phyloP scores from a whole-genome alignment of 2,888 invertebrate species.

The Adelognathus sp. region DNA sequence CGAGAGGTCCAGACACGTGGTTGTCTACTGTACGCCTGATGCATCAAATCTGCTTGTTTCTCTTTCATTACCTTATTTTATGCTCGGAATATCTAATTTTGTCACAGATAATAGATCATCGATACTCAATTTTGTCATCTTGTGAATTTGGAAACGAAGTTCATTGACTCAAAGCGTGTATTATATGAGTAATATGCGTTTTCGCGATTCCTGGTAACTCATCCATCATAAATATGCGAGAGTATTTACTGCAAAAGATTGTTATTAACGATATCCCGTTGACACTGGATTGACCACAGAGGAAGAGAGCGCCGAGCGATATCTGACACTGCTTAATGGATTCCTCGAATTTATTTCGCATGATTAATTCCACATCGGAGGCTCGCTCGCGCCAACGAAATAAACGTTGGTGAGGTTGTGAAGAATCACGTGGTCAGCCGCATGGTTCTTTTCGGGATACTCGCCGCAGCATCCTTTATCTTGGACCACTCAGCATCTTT shows the following conservation, averaged over 20 bases:
- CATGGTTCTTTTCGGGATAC: not conserved
- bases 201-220: not conserved
- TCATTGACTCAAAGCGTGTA: not conserved
- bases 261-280: slow-evolving; percentile 67
- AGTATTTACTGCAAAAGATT: slow-evolving; percentile 54
- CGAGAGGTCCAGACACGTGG: too few relatives aligned
- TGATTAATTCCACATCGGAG: slow-evolving; percentile 78
- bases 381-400: slow-evolving; percentile 53
- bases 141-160: not conserved
- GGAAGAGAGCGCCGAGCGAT: slow-evolving; percentile 29
- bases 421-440: slow-evolving; percentile 18
- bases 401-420: slow-evolving; percentile 30
- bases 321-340: slow-evolving; percentile 73
- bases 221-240: not conserved
- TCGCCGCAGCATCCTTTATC: slow-evolving; percentile 49
- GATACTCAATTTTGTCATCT: too few relatives aligned
- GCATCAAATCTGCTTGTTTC: too few relatives aligned
- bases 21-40: too few relatives aligned
- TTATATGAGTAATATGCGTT: not conserved
- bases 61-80: too few relatives aligned
- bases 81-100: too few relatives aligned
- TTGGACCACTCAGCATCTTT: slow-evolving; percentile 55
- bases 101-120: too few relatives aligned
- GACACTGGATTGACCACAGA: slow-evolving; percentile 28
- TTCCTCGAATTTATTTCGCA: slow-evolving; percentile 77